Evolutionary conservation across 2,113 vertebrate species (phyloP).

Genomic region (Trogon surrucura): DNA sequence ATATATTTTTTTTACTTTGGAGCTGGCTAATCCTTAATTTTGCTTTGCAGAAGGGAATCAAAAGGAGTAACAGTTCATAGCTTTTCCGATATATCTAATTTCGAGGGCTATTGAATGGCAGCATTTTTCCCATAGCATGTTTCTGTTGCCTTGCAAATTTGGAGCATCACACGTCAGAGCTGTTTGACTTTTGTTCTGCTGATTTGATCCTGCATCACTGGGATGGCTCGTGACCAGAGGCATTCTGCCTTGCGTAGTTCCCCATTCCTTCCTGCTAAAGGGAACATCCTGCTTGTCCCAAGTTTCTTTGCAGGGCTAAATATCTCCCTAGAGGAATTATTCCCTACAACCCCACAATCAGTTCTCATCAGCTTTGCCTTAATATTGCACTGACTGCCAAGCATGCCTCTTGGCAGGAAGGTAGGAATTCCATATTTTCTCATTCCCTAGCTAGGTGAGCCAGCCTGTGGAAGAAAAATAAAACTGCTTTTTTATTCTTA

Average conservation of each 20-base stretch:
- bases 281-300: conserved; percentile 78
- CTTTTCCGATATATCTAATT: not conserved
- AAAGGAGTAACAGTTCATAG: not conserved
- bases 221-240: conserved; percentile 79
- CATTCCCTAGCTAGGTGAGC: not conserved
- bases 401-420: conserved; percentile 78
- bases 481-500: not conserved
- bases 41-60: not conserved
- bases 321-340: conserved; percentile 76
- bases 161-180: conserved; percentile 80
- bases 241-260: conserved; percentile 82
- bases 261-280: conserved; percentile 81
- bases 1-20: not conserved
- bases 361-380: conserved; percentile 81
- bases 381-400: conserved; percentile 71
- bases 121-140: not conserved
- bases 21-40: not conserved
- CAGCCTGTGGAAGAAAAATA: not conserved
- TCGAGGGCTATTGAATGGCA: not conserved
- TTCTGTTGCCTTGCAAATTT: conserved; percentile 56
- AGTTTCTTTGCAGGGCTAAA: conserved; percentile 79
- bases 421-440: conserved; percentile 22
- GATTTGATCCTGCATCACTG: conserved; percentile 81
- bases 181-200: conserved; percentile 80
- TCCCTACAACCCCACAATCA: conserved; percentile 68